These are phyloP conservation scores for Moxostoma hubbsi DNA, from an alignment of 2,797 vertebrate genomes.

Conservation along the genomic window DNA sequence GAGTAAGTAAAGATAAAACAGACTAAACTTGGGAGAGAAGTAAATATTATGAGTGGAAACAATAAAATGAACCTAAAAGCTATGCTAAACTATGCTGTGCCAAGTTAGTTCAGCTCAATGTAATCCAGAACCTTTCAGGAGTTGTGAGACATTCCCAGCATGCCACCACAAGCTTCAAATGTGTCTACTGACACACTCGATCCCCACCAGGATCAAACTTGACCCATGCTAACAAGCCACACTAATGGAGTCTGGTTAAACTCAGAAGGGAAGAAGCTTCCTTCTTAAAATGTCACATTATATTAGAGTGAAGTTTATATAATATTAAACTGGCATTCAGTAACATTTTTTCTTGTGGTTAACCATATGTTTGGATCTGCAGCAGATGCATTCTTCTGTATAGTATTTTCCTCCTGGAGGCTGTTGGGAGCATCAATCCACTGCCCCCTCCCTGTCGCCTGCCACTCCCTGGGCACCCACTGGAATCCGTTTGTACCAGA, in stretches of 20 bases:
- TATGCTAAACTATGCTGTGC: not conserved
- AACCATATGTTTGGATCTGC: constrained; percentile 14
- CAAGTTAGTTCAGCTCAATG: constrained; percentile 3
- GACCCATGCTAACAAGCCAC: constrained; percentile 35
- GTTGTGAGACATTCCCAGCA: not conserved
- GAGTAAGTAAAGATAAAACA: not conserved
- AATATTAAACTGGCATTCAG: constrained; percentile 18
- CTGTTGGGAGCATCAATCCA: constrained; percentile 25
- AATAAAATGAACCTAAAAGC: not conserved
- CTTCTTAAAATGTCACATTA: constrained; percentile 39
- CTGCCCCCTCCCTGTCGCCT: not conserved
- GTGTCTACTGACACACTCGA: constrained; percentile 9
- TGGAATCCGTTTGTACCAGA: constrained; percentile 51
- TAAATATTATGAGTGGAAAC: constrained; percentile 2
- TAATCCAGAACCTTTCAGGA: constrained; percentile 22
- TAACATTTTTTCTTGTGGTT: not conserved
- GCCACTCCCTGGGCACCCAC: constrained; percentile 32
- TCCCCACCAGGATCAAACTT: constrained; percentile 31
- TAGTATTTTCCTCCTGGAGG: not conserved
- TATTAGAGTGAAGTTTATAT: constrained; percentile 32
- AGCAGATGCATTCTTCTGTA: not conserved
- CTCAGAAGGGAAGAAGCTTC: not conserved
- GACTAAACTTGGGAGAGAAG: not conserved
- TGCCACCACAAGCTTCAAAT: constrained; percentile 2
- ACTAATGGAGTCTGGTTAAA: constrained; percentile 25